Conservation (phyloP, 2,888 invertebrate species). For the Catocala fraxini region DNA sequence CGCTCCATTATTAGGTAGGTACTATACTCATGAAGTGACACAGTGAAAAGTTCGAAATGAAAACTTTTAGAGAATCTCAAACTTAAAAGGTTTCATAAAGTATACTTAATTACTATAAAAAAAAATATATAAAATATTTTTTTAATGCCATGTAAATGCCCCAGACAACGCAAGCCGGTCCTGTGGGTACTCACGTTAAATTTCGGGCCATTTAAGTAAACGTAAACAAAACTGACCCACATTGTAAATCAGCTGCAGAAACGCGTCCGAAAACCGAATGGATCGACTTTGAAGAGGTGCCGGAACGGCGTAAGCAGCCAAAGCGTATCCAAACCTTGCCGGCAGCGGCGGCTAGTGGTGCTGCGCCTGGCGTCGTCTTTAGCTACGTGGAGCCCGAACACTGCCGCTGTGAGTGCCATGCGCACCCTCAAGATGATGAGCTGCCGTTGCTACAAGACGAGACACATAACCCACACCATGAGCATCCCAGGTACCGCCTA, state of each 20-base stretch:
- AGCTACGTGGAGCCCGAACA: slow-evolving; percentile 96
- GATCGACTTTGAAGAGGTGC: slow-evolving; percentile 96
- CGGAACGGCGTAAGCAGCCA: slow-evolving; percentile 93
- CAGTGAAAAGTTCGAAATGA: no score
- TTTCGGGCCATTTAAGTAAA: not conserved
- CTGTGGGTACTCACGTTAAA: not conserved
- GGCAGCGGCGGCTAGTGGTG: slow-evolving; percentile 77
- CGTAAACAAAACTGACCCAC: not conserved
- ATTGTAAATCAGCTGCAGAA: slow-evolving; percentile 49
- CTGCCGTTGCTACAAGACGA: slow-evolving; percentile 62
- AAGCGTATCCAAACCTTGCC: slow-evolving; percentile 95
- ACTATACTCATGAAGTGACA: no score
- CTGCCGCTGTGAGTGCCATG: slow-evolving; percentile 96
- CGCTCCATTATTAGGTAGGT: no score
- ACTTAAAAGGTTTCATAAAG: no score
- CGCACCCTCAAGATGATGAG: slow-evolving; percentile 74
- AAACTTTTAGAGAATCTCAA: no score
- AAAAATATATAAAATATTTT: no score
- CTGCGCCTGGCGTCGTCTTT: slow-evolving; percentile 74
- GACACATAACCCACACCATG: not conserved
- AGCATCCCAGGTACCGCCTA: no score
- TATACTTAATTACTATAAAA: no score
- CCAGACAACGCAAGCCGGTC: no score
- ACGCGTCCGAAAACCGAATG: slow-evolving; percentile 86
- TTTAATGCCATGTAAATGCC: no score